Evolutionary conservation across 1,140 invertebrate species (phyloP).

Genomic region (Monomorium pharaonis): DNA sequence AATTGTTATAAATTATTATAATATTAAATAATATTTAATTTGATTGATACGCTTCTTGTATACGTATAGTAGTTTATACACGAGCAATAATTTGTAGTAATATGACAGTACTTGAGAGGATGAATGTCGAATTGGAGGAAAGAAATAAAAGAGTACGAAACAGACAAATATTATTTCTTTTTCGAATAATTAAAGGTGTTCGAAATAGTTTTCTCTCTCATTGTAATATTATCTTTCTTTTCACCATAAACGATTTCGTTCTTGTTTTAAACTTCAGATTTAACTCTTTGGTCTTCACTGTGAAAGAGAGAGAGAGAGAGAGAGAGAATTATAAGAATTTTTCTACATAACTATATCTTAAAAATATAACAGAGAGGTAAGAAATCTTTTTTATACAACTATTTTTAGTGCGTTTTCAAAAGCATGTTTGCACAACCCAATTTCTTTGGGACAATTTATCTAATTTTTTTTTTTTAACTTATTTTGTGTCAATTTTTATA

Average conservation of each 20-base stretch:
- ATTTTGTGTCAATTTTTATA: background rate
- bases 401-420: conserved; percentile 25
- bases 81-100: background rate
- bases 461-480: conserved; percentile 30
- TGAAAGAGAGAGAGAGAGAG: no score
- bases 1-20: background rate
- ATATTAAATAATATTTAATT: conserved; percentile 4
- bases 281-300: background rate
- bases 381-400: background rate
- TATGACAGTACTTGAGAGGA: background rate
- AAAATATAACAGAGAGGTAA: background rate
- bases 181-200: background rate
- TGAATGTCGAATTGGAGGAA: background rate
- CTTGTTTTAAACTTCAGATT: background rate
- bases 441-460: conserved; percentile 17
- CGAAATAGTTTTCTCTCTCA: background rate
- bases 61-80: background rate
- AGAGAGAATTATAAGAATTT: background rate
- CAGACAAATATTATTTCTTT: background rate
- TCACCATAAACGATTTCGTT: background rate
- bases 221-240: background rate
- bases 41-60: background rate
- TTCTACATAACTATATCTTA: background rate
- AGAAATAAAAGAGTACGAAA: background rate
- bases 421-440: conserved; percentile 74